Conservation (phyloP, 1,140 invertebrate species). For the Aphaenogaster ashmeadi region DNA sequence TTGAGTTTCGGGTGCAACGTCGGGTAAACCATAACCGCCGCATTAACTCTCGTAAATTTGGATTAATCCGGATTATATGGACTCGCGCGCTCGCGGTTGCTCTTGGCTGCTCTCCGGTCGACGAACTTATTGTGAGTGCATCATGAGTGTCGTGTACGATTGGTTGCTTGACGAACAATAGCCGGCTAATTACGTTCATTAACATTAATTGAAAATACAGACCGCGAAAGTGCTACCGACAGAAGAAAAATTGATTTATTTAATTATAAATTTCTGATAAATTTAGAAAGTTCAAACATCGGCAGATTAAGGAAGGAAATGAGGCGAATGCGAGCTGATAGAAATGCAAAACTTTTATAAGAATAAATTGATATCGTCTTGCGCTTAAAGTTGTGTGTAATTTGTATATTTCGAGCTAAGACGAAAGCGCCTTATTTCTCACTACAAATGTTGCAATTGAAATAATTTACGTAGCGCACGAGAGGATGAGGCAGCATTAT, state of each 20-base stretch:
- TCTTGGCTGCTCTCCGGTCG: background rate
- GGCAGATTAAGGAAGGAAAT: background rate
- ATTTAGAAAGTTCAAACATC: background rate
- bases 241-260: background rate
- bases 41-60: slow-evolving; percentile 54
- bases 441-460: background rate
- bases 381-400: background rate
- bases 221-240: background rate
- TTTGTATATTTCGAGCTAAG: slow-evolving; percentile 1
- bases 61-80: slow-evolving; percentile 50
- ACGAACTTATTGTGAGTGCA: slow-evolving; percentile 36
- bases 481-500: background rate
- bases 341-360: background rate
- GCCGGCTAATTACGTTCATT: background rate
- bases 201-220: background rate
- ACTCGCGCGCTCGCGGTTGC: background rate
- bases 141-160: slow-evolving; percentile 17
- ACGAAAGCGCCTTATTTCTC: background rate
- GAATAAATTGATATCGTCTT: background rate
- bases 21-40: background rate
- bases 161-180: background rate
- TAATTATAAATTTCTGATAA: background rate
- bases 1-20: slow-evolving; percentile 2
- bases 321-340: background rate
- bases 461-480: background rate